phyloP scores from a whole-genome alignment of 2,888 invertebrate genomes.

The Platynereis dumerilii region DNA sequence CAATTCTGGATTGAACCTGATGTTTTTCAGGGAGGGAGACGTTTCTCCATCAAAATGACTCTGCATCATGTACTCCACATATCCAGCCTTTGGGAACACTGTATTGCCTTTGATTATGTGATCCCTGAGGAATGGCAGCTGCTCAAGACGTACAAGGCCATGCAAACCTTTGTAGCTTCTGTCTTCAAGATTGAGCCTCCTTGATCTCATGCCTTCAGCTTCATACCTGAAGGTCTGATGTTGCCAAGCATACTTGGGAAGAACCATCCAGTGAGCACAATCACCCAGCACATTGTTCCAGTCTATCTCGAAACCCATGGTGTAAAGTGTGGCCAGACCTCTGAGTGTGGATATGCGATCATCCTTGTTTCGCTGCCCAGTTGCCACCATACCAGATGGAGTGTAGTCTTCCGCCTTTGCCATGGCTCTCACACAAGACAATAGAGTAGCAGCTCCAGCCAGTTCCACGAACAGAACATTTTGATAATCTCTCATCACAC shows the following conservation, averaged over 20 bases:
- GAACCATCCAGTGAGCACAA: slow-evolving; percentile 20
- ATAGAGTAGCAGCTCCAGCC: slow-evolving; percentile 21
- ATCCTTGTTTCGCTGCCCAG: slow-evolving; percentile 16
- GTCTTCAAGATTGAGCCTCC: slow-evolving; percentile 20
- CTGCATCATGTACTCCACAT: slow-evolving; percentile 21
- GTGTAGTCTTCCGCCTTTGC: slow-evolving; percentile 11
- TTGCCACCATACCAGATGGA: slow-evolving; percentile 15
- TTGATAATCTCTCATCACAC: slow-evolving; percentile 23
- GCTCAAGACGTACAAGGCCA: slow-evolving; percentile 9
- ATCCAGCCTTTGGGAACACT: slow-evolving; percentile 27
- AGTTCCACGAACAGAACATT: slow-evolving; percentile 26
- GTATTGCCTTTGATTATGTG: slow-evolving; percentile 21
- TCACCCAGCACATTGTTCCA: slow-evolving; percentile 20
- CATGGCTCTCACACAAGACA: slow-evolving; percentile 22
- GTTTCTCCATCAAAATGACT: neutral
- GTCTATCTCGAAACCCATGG: slow-evolving; percentile 14
- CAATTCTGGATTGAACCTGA: slow-evolving; percentile 14
- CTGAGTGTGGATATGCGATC: slow-evolving; percentile 14
- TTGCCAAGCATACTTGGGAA: slow-evolving; percentile 30
- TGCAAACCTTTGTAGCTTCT: slow-evolving; percentile 13
- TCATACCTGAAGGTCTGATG: slow-evolving; percentile 25
- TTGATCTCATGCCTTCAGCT: slow-evolving; percentile 14
- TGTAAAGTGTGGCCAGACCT: slow-evolving; percentile 19
- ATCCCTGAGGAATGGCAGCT: slow-evolving; percentile 17
- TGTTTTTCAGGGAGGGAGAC: slow-evolving; percentile 6